Conservation (phyloP, 2,113 vertebrate genomes). For the Typhlomys cinereus region DNA sequence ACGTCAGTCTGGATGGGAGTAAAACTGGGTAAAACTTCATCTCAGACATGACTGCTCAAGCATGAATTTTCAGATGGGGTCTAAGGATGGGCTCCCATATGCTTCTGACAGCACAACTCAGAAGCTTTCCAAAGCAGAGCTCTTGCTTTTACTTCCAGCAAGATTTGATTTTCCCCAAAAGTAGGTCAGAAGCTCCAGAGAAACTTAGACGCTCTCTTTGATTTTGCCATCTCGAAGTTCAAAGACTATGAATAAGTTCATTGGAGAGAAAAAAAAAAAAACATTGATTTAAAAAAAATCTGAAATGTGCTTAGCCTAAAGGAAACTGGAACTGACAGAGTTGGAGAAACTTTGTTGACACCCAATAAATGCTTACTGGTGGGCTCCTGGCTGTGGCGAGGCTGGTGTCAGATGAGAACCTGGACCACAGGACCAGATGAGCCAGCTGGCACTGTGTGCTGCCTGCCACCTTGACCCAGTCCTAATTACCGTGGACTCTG, state of each 20-base stretch:
- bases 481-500: not conserved
- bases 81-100: not conserved
- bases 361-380: not conserved
- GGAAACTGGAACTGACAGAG: slow-evolving; percentile 35
- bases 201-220: slow-evolving; percentile 83
- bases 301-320: slow-evolving; percentile 60
- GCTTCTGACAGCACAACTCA: slow-evolving; percentile 62
- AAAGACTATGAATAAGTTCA: slow-evolving; percentile 85
- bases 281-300: slow-evolving; percentile 61
- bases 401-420: not conserved
- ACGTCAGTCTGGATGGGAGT: not conserved
- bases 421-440: not conserved
- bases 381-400: accelerated
- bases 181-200: slow-evolving; percentile 85
- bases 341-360: not conserved
- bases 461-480: no score
- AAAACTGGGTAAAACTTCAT: accelerated
- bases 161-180: slow-evolving; percentile 80
- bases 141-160: slow-evolving; percentile 73
- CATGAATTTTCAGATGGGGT: not conserved
- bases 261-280: slow-evolving; percentile 65
- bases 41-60: no score
- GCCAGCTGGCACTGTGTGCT: not conserved
- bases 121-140: slow-evolving; percentile 76
- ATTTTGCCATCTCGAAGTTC: slow-evolving; percentile 86